These are phyloP conservation scores for Aplysina aerophoba DNA, from an alignment of 37 sponge, comb jelly and placozoan species.

Conservation along the genomic window DNA sequence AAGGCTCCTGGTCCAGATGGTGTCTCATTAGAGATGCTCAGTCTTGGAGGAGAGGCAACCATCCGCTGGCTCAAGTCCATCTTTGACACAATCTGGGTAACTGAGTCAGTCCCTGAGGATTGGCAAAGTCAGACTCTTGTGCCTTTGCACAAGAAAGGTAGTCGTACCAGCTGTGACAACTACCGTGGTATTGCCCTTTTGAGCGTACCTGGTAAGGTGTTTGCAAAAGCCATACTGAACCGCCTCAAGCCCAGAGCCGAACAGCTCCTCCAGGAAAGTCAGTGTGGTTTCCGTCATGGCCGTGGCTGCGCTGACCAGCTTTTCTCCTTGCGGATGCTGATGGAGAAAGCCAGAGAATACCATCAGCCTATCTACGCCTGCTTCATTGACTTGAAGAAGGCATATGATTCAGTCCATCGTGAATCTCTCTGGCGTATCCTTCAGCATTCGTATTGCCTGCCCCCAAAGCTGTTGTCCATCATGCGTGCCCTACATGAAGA, in stretches of 20 bases:
- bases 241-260: slow-evolving; percentile 14
- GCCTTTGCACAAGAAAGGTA: slow-evolving; percentile 19
- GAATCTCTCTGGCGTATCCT: neutral
- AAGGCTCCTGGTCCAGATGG: slow-evolving; percentile 5
- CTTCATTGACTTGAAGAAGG: slow-evolving; percentile 18
- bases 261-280: too few relatives aligned
- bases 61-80: neutral
- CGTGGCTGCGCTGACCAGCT: slow-evolving; percentile 5
- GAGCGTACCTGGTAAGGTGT: slow-evolving; percentile 11
- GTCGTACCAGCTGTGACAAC: slow-evolving; percentile 7
- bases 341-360: slow-evolving; percentile 7
- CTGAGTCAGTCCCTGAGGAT: neutral
- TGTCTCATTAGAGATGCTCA: neutral
- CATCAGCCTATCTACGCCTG: slow-evolving; percentile 17
- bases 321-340: neutral
- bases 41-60: slow-evolving; percentile 1
- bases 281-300: neutral
- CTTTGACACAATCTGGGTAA: neutral
- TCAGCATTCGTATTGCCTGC: neutral
- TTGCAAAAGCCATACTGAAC: slow-evolving; percentile 7
- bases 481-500: slow-evolving; percentile 1
- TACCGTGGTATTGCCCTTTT: slow-evolving; percentile 14
- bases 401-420: neutral
- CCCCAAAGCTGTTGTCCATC: neutral
- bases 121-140: neutral